phyloP scores from a whole-genome alignment of 2,113 vertebrate genomes.

The Macquaria ambigua region DNA sequence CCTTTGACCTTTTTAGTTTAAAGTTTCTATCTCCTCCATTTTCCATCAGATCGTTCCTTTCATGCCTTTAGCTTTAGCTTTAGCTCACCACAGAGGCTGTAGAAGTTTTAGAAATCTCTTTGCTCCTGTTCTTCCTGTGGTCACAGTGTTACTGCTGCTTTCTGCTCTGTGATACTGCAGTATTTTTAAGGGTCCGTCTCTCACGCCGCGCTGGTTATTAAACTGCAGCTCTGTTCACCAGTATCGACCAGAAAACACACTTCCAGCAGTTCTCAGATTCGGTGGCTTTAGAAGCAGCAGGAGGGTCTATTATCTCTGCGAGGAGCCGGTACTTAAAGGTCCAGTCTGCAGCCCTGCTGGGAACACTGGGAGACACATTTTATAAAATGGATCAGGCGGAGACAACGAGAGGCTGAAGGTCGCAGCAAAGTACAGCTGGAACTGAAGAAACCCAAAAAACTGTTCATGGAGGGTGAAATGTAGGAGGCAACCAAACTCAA shows the following conservation, averaged over 20 bases:
- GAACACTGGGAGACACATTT: conserved; percentile 3
- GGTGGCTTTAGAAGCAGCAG: conserved; percentile 7
- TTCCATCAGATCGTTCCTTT: neutral
- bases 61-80: neutral
- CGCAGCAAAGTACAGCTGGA: conserved; percentile 13
- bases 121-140: neutral
- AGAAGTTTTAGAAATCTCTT: neutral
- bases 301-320: conserved; percentile 12
- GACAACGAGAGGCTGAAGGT: conserved; percentile 14
- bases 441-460: neutral
- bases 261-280: neutral
- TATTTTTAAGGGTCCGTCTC: neutral
- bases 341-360: conserved; percentile 23
- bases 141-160: neutral
- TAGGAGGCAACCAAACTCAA: neutral
- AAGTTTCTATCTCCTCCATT: neutral
- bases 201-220: conserved; percentile 8
- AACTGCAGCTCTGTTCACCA: conserved; percentile 7
- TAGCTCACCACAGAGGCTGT: neutral
- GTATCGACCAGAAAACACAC: conserved; percentile 20
- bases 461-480: neutral
- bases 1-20: conserved; percentile 26
- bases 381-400: conserved; percentile 10
- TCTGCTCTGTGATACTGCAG: neutral
- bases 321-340: conserved; percentile 36